A percentile compares a stretch with the other conserved stretches of the same genome.
phyloP scores from a whole-genome alignment of 2,113 vertebrate species.

The Tiliqua scincoides region DNA sequence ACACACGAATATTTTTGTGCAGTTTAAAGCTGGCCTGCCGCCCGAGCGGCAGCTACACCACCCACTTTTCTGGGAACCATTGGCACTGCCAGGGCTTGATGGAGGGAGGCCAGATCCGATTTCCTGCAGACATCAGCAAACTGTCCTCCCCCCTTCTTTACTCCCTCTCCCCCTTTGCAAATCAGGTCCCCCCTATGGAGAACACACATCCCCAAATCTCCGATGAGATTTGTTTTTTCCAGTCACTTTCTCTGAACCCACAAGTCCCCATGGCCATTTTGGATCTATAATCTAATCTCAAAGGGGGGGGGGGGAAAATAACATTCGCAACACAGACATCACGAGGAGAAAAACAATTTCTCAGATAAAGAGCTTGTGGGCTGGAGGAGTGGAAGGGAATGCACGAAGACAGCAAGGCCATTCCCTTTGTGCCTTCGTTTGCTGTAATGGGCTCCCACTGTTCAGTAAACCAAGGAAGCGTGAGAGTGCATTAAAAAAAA shows the following conservation, averaged over 20 bases:
- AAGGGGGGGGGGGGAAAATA: neutral
- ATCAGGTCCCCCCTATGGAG: neutral
- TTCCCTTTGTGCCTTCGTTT: neutral
- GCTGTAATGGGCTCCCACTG: neutral
- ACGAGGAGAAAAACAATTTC: neutral
- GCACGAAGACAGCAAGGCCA: neutral
- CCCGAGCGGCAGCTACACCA: neutral
- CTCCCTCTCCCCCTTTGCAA: neutral
- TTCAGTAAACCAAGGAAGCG: too few relatives aligned
- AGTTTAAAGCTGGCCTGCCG: neutral
- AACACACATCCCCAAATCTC: neutral
- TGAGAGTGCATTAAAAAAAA: too few relatives aligned
- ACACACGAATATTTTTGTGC: neutral
- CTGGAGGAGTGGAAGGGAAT: neutral
- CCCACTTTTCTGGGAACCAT: constrained; percentile 5
- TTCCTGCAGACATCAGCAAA: constrained; percentile 16
- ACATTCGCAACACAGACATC: neutral
- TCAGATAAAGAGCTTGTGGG: neutral
- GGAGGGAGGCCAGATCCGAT: neutral
- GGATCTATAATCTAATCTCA: neutral
- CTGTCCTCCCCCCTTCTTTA: neutral
- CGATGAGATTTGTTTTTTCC: neutral
- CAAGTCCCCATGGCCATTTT: neutral
- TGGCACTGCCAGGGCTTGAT: neutral
- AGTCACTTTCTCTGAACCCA: neutral